Conservation (phyloP, 37 sponge, comb jelly and placozoan genomes). For the Chondrilla cf. caribensis region DNA sequence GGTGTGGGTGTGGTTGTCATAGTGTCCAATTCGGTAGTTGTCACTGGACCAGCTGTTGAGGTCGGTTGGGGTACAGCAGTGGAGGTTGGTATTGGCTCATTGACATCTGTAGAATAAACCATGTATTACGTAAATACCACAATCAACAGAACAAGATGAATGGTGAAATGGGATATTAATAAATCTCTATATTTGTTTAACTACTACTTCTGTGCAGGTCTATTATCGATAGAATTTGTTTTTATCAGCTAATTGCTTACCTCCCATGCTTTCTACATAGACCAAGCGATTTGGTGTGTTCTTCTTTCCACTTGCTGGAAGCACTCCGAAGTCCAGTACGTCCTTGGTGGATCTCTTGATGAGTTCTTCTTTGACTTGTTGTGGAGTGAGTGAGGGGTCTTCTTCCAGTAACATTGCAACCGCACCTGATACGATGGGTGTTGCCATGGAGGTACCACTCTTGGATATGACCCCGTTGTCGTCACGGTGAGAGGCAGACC, state of each 20-base stretch:
- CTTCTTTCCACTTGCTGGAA: background rate
- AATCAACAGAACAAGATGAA: too few relatives aligned
- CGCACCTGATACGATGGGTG: conserved; percentile 55
- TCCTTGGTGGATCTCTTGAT: conserved; percentile 21
- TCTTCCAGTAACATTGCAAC: conserved; percentile 41
- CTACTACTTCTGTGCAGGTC: too few relatives aligned
- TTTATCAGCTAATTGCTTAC: too few relatives aligned
- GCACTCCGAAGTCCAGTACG: conserved; percentile 25
- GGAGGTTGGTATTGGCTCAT: too few relatives aligned
- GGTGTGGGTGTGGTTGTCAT: background rate
- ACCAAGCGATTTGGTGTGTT: conserved; percentile 53
- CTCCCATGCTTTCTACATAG: too few relatives aligned
- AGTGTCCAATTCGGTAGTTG: background rate
- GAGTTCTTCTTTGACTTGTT: conserved; percentile 27
- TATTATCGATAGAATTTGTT: too few relatives aligned
- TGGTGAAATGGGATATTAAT: too few relatives aligned
- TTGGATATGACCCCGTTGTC: background rate
- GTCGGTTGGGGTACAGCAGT: too few relatives aligned
- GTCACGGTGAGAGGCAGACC: conserved; percentile 39
- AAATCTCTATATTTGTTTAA: too few relatives aligned
- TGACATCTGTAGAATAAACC: too few relatives aligned
- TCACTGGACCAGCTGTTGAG: background rate
- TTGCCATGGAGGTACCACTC: conserved; percentile 65
- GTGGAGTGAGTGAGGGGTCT: conserved; percentile 40
- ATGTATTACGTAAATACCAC: too few relatives aligned